These are phyloP conservation scores for Zingel zingel DNA, from an alignment of 2,113 vertebrate genomes.

Conservation along the genomic window DNA sequence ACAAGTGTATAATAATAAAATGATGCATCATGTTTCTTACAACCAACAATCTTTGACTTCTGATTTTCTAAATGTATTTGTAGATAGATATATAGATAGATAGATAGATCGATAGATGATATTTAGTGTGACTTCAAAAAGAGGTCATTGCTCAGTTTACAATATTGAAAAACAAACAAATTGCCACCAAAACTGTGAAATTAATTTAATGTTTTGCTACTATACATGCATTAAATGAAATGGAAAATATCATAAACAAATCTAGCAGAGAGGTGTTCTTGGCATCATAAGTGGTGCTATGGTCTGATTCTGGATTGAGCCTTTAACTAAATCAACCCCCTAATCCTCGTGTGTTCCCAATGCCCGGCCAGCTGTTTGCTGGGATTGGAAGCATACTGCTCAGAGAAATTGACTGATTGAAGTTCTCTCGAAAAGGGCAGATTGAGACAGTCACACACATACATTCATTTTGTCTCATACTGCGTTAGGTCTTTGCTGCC, in stretches of 20 bases:
- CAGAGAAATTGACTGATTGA: constrained; percentile 79
- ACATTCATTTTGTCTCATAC: constrained; percentile 39
- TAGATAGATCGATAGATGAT: neutral
- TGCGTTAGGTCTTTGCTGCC: constrained; percentile 24
- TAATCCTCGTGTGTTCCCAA: constrained; percentile 84
- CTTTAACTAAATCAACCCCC: constrained; percentile 81
- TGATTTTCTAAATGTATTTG: neutral
- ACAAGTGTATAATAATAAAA: neutral
- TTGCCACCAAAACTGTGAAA: neutral
- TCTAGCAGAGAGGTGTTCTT: constrained; percentile 58
- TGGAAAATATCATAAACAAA: constrained; percentile 35
- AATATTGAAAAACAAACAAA: no score
- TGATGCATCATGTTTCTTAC: neutral
- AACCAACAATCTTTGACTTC: neutral
- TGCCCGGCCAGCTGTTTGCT: constrained; percentile 81
- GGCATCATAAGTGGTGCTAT: constrained; percentile 72
- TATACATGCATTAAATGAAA: neutral
- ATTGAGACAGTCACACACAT: constrained; percentile 62
- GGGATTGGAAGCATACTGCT: constrained; percentile 85
- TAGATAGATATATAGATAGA: neutral
- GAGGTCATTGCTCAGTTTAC: neutral
- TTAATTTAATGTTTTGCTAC: neutral
- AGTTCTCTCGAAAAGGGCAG: constrained; percentile 68
- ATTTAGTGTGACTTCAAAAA: neutral
- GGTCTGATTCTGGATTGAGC: constrained; percentile 79